Evolutionary conservation across 2,113 vertebrate species (phyloP), one percentile per base, ranked within the genome.

Genomic region (Callionymus lyra): DNA sequence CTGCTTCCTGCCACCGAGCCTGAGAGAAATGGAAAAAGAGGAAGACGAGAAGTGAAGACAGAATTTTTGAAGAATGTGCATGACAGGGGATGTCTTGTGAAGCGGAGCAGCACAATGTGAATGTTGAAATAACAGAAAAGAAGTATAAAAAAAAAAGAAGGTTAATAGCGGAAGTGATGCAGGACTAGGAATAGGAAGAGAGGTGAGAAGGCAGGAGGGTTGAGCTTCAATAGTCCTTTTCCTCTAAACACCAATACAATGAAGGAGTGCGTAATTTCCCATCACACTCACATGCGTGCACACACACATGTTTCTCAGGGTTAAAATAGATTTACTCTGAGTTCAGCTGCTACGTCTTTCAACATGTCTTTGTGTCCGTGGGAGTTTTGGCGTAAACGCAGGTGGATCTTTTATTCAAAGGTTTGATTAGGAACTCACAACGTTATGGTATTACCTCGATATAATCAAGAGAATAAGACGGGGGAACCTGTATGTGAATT

Each of bases 191-290:
- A 27, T 62, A 59, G 71, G 66, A 68, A 68, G 70, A 76, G 65
- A 70, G 69, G 70, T 73, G 63, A 68, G 63, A 65, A 63, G 63
- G 75, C 76, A 70, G 66, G 68, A 80, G 68, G 48, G 70, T 27
- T 63, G 70, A 59, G 64, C 71, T 74, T 84, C 78, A 77, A 80
- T 80, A 65, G 79, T 70, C 63, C 67, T 76, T 85, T 82, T 85
- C 80, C 80, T 79, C 73, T 62, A 71, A 71, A 69, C 75, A 74
- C 64, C 73, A 79, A 74, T 78, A 83, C 75, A 82, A 82, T 84
- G 82, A 82, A 74, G 64, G 70, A 62, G 66, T 85, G 78, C 73
- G 74, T 82, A 77, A 83, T 85, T 77, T 85, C 80, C 79, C 63
- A 74, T 69, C 65, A 52, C 47, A 43, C 65, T 31, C 53, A 36